These are phyloP conservation scores for Bubo blakistoni DNA, from an alignment of 2,113 vertebrate species.

Conservation along the genomic window DNA sequence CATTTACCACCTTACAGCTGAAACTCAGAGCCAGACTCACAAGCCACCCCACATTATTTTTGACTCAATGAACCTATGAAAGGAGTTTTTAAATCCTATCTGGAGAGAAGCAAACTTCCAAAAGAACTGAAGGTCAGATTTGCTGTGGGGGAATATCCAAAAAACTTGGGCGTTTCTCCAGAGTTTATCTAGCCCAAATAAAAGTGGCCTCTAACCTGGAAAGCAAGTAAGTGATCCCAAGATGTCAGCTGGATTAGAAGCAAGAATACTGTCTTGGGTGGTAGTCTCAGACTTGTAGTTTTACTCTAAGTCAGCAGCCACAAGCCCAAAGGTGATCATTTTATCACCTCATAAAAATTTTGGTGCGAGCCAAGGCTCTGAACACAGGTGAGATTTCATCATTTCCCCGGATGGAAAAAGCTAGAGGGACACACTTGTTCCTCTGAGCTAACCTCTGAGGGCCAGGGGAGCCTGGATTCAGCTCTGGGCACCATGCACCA, in stretches of 20 bases:
- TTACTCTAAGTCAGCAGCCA: not conserved
- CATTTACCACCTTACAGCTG: not conserved
- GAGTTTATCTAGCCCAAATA: not conserved
- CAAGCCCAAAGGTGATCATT: not conserved
- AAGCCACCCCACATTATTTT: not conserved
- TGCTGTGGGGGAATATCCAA: not conserved
- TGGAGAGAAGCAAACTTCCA: not conserved
- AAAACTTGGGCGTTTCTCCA: not conserved
- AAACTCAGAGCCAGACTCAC: not conserved
- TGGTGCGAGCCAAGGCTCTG: not conserved
- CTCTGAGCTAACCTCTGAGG: not conserved
- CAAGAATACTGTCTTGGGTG: not conserved
- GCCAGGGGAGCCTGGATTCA: not conserved
- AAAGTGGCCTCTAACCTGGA: not conserved
- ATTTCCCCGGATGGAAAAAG: not conserved
- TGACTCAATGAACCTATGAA: not conserved
- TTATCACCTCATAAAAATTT: slow-evolving; percentile 17
- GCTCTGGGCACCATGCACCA: not conserved
- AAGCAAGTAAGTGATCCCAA: not conserved
- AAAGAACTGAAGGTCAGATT: not conserved
- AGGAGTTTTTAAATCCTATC: not conserved
- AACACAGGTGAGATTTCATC: not conserved
- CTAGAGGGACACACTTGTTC: not conserved
- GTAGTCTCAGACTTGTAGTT: not conserved
- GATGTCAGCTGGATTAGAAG: not conserved